Evolutionary conservation across 1,140 invertebrate species (phyloP), one percentile per base, ranked within the genome.

Genomic region (Drosophila tropicalis): DNA sequence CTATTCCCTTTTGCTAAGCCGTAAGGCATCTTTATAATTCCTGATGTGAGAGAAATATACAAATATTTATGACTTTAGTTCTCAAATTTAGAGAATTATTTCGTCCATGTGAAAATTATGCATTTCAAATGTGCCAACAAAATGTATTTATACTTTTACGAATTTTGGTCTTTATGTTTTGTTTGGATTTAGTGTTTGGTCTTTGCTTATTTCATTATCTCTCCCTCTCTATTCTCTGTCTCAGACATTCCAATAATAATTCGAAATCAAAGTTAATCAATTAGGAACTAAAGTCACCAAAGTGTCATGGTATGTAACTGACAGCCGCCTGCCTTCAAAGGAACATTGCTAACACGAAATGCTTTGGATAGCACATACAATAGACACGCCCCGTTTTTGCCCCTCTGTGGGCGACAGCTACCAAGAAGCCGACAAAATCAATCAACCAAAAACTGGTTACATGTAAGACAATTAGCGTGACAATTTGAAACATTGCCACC

Each of bases 211-310:
- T 69, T 76, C 47, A 34, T n/a, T n/a, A 68, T 62, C 68, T 62
- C 44, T 63, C 19, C 5, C 40, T 7, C 1, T 17, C 9, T 47
- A 2, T 17, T 12, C 3, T 39, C 1, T 12, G 15, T 5, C 13
- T 56, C 54, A 15, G 34, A 6, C 39, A 61, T 34, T 34, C 47
- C 40, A 58, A 61, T 64, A 62, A 44, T 55, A 70, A 57, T 71
- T 72, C 60, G 68, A 78, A 87, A 87, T 87, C 76, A 89, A 83
- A 86, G 67, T 80, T 87, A 83, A 89, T 87, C 82, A 82, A 86
- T 86, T 86, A 87, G 76, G 44, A 41, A 60, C 34, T 51, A 63
- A 70, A 78, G 83, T 82, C 82, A 82, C 55, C 75, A 68, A 71
- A 71, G 73, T 70, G 82, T 86, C 82, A 85, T 41, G 47, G 58